Base-by-base conservation (phyloP, 2,888 invertebrate species). In the Eustalomyia histrio region DNA sequence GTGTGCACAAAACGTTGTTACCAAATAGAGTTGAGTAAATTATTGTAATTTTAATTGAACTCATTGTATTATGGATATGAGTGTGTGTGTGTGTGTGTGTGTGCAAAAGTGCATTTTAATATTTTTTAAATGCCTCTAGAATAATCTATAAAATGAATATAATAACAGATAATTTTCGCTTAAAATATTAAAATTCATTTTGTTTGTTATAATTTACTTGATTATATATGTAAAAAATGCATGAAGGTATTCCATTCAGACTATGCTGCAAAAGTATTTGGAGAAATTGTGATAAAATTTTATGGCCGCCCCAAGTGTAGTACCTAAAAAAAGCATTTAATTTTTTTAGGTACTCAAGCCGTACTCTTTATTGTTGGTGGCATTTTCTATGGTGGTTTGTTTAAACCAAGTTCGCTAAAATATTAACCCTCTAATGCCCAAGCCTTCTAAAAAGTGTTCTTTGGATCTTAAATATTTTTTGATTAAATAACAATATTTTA, bases 31-130 rank as follows among this genome's bases (percentile, higher is more conserved):
- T 76, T 72, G 71, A 80, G 76, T 72, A 80, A 82, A 83, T 83
- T 83, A 83, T 80, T 78, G 78, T 82, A 76, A 82, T 82, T 80
- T 79, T 73, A 80, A 73, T 80, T 76, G 72, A 80, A 80, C 65
- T 67, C 58, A 80, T 69, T 79, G 69, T 29, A 33, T 17, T 17
- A 39, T 68, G 12, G 43, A 29, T 21, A 50, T 39, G 39, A 47
- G 67, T 53, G 35, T 60, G 43, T 50, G 17, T 64, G 63, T 29
- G 63, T 65, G 12, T 47, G 35, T 60, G 43, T 50, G 17, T 64
- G 63, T 29, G 63, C 53, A n/a, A n/a, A n/a, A n/a, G 12, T 47
- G 12, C 0, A 17, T 43, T 18, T 67, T 35, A 52, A 64, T 76
- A 47, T 60, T 43, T 72, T 65, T 63, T 21, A 72, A 79, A 75